Base-by-base conservation (phyloP, 1,140 invertebrate genomes). In the Bemisia tabaci region DNA sequence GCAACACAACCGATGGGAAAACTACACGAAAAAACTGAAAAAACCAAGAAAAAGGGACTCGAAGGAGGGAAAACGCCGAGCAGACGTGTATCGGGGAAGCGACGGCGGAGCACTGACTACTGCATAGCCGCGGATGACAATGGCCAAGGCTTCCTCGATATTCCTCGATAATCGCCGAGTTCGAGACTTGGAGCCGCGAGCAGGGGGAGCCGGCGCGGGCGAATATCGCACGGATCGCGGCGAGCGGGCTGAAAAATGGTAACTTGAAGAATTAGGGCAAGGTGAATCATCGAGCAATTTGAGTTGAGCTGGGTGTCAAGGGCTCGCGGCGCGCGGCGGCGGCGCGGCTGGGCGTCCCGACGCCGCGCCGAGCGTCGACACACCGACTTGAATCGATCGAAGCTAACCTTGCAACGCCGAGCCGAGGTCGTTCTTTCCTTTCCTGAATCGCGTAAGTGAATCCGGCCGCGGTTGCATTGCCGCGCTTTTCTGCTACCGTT, bases 371-470 rank as follows among this genome's bases (percentile, higher is more conserved):
- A n/a, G n/a, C n/a, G n/a, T n/a, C n/a, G n/a, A n/a, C n/a, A n/a
- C n/a, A n/a, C n/a, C 5, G 33, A 48, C 33, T 48, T 48, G 17
- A 48, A 48, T 48, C 33, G 33, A 48, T 48, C 33, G 33, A 48
- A 5, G 33, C 33, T 48, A 48, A 48, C 33, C 33, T 48, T 75
- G 67, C 63, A 67, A 70, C 70, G 72, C 76, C 17, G 17, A 5
- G 17, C 33, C 17, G 77, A 78, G 77, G 76, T 75, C 77, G 73
- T 67, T 75, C 71, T 68, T 75, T 76, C 74, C 74, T 73, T 70
- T 65, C 67, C 39, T 68, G 58, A 64, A 62, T 67, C 22, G 48
- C 33, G 22, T n/a, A n/a, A n/a, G n/a, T n/a, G n/a, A n/a, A n/a
- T n/a, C n/a, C n/a, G n/a, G n/a, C n/a, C n/a, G n/a, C n/a, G n/a